Percentiles rank a stretch among this genome's conserved stretches.
phyloP scores from a whole-genome alignment of 1,140 invertebrate species.

The Aphidius ervi region DNA sequence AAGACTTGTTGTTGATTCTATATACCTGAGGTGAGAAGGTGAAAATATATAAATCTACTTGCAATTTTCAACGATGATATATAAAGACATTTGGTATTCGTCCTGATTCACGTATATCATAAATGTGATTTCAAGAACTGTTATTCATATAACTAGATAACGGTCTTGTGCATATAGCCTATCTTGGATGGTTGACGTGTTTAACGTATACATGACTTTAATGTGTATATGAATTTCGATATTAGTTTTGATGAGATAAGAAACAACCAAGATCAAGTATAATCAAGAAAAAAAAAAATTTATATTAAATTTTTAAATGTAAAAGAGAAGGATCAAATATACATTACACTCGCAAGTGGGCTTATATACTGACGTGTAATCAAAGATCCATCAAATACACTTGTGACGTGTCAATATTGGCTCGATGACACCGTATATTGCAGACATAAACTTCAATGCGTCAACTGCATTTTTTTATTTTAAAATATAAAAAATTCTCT shows the following conservation, averaged over 20 bases:
- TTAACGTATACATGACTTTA: neutral
- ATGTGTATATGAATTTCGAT: slow-evolving; percentile 6
- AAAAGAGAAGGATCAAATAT: too few relatives aligned
- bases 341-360: too few relatives aligned
- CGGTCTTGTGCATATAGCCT: neutral
- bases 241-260: too few relatives aligned
- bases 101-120: slow-evolving; percentile 11
- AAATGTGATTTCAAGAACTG: slow-evolving; percentile 32
- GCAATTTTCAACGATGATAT: too few relatives aligned
- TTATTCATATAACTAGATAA: slow-evolving; percentile 34
- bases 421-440: slow-evolving; percentile 7
- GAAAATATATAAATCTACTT: too few relatives aligned
- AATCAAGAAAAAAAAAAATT: too few relatives aligned
- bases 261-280: too few relatives aligned
- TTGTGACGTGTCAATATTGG: slow-evolving; percentile 15
- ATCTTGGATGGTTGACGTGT: neutral
- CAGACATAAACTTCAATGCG: neutral
- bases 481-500: neutral
- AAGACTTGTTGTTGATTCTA: too few relatives aligned
- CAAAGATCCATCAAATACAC: slow-evolving; percentile 12
- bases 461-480: neutral
- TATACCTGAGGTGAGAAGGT: too few relatives aligned
- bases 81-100: too few relatives aligned
- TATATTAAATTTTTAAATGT: too few relatives aligned
- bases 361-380: slow-evolving; percentile 5